Evolutionary conservation across 2,888 invertebrate genomes (phyloP).

Genomic region (Stenoptilia bipunctidactyla): DNA sequence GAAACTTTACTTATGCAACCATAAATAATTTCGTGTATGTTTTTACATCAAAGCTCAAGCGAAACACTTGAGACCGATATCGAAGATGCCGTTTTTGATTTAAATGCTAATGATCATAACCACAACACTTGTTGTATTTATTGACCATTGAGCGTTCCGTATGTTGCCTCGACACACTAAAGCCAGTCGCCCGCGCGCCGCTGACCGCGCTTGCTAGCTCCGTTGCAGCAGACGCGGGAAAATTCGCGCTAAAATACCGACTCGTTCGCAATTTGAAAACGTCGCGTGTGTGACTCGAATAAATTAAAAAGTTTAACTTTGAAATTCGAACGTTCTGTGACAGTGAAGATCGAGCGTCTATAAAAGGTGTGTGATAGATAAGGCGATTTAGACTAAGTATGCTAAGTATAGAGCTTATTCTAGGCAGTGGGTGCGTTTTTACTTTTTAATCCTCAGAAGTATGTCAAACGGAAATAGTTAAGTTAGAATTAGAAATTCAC

Average conservation of each 20-base stretch:
- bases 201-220: not conserved
- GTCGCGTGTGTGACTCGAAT: not conserved
- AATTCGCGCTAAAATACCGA: not conserved
- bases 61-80: no score
- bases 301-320: not conserved
- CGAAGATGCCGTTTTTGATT: no score
- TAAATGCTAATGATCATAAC: no score
- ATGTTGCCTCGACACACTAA: not conserved
- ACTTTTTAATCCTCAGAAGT: not conserved
- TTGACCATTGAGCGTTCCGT: no score
- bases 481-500: not conserved
- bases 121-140: no score
- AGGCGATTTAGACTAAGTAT: not conserved
- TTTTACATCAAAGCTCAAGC: no score
- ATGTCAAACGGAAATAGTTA: not conserved
- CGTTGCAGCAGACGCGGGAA: not conserved
- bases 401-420: not conserved
- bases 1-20: no score
- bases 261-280: not conserved
- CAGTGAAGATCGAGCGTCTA: not conserved
- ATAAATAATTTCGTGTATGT: no score
- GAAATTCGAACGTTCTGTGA: no score
- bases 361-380: not conserved
- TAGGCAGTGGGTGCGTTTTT: not conserved
- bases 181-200: not conserved